phyloP scores from a whole-genome alignment of 2,113 vertebrate genomes.

The Crotalus helleri region DNA sequence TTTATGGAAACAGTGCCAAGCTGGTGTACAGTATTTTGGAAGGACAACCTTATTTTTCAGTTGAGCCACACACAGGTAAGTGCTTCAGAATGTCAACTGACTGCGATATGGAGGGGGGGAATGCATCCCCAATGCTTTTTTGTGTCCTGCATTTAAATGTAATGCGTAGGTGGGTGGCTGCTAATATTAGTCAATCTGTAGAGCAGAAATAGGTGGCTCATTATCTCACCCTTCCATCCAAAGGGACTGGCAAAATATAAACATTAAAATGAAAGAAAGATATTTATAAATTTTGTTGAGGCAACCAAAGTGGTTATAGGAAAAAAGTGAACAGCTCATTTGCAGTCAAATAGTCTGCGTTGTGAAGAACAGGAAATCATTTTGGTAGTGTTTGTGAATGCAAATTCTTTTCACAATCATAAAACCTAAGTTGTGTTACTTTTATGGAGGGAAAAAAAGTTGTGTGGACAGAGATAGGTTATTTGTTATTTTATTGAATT shows the following conservation, averaged over 20 bases:
- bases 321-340: not conserved
- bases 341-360: not conserved
- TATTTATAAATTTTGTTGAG: not conserved
- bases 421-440: not conserved
- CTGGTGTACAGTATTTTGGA: constrained; percentile 97
- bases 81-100: constrained; percentile 15
- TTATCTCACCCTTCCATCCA: not conserved
- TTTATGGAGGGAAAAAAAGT: not conserved
- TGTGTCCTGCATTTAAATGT: not conserved
- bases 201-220: fast-evolving
- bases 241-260: not conserved
- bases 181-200: not conserved
- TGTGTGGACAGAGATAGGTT: not conserved
- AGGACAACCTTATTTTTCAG: constrained; percentile 97
- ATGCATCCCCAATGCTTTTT: fast-evolving
- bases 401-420: not conserved
- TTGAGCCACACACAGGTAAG: constrained; percentile 94
- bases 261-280: not conserved
- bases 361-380: not conserved
- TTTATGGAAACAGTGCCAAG: constrained; percentile 96
- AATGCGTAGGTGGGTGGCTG: fast-evolving
- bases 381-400: not conserved
- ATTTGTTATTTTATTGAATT: not conserved
- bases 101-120: fast-evolving
- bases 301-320: not conserved